Conservation (phyloP, 1,140 invertebrate species). For the Drosophila pachea region DNA sequence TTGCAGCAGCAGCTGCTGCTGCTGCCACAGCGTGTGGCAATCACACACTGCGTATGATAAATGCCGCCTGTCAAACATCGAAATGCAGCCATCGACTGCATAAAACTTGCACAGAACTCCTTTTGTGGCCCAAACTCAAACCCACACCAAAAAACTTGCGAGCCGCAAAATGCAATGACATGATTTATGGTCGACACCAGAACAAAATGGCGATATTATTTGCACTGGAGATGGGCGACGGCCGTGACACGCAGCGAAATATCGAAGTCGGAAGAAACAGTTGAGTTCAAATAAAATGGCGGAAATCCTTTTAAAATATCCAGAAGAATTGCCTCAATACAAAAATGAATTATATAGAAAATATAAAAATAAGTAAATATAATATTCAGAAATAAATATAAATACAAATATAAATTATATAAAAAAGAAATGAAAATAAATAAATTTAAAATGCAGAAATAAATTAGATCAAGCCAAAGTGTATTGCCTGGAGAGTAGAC, state of each 20-base stretch:
- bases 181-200: conserved; percentile 47
- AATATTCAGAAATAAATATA: no score
- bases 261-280: background rate
- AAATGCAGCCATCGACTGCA: conserved; percentile 41
- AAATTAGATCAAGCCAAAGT: no score
- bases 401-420: no score
- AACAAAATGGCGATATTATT: conserved; percentile 14
- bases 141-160: conserved; percentile 33
- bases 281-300: no score
- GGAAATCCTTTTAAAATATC: no score
- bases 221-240: background rate
- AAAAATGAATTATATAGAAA: no score
- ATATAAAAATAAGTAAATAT: no score
- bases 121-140: conserved; percentile 27
- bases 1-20: conserved; percentile 8
- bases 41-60: conserved; percentile 60
- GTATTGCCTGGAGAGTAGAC: no score
- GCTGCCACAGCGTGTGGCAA: conserved; percentile 26
- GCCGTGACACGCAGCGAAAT: background rate
- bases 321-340: background rate
- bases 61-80: conserved; percentile 47
- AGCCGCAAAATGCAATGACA: conserved; percentile 49
- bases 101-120: conserved; percentile 27
- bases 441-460: no score
- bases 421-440: no score